Percentiles rank a stretch among this genome's conserved stretches.
Conservation (phyloP, 2,113 vertebrate species). For the Dromiciops gliroides region DNA sequence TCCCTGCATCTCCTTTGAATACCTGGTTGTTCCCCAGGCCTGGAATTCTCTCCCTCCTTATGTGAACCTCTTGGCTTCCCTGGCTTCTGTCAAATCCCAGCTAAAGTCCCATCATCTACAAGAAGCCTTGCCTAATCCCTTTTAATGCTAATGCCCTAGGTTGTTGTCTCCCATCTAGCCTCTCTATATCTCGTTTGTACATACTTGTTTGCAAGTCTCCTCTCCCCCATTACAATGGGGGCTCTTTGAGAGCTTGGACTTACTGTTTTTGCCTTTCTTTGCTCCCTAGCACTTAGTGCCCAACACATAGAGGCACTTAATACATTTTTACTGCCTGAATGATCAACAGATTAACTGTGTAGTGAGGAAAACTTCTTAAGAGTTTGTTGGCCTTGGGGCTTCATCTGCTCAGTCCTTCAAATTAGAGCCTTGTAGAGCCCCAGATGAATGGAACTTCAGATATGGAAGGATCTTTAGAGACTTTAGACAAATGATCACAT, state of each 20-base stretch:
- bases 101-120: neutral
- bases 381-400: neutral
- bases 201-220: neutral
- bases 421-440: neutral
- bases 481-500: neutral
- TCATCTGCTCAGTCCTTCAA: neutral
- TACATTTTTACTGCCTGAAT: neutral
- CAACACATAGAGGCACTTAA: neutral
- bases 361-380: neutral
- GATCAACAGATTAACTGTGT: neutral
- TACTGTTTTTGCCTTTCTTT: neutral
- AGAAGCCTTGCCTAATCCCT: neutral
- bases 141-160: neutral
- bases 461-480: neutral
- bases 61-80: neutral
- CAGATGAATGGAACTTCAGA: neutral
- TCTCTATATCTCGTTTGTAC: neutral
- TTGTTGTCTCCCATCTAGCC: neutral
- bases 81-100: neutral
- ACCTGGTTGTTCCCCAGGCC: neutral
- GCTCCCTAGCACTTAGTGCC: neutral
- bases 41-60: neutral
- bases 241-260: neutral
- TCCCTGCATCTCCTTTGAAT: neutral
- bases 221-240: neutral